These are phyloP conservation scores for Ptycholaimellus sp. DNA, from an alignment of 2,888 invertebrate genomes.

Conservation along the genomic window DNA sequence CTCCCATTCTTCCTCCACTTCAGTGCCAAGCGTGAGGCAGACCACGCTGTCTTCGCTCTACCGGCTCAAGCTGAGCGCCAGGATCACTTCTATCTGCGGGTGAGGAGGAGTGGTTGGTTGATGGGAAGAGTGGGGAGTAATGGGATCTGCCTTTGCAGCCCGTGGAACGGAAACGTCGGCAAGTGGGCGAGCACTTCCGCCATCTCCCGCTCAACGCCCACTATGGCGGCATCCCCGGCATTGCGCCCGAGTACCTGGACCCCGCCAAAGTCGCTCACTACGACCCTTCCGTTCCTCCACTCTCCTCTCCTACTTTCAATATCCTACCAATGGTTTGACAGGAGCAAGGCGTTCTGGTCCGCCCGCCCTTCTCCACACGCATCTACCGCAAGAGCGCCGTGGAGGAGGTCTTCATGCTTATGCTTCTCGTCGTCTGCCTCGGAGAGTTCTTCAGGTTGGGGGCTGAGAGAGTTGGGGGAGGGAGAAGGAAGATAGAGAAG, in stretches of 20 bases:
- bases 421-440: conserved; percentile 67
- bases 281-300: too few relatives aligned
- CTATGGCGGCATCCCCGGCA: conserved; percentile 19
- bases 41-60: too few relatives aligned
- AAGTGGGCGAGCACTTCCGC: conserved; percentile 7
- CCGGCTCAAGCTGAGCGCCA: too few relatives aligned
- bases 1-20: too few relatives aligned
- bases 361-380: conserved; percentile 67
- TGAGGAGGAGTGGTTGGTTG: background rate
- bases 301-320: too few relatives aligned
- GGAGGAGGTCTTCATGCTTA: conserved; percentile 63
- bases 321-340: too few relatives aligned
- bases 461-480: conserved; percentile 39
- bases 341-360: conserved; percentile 22
- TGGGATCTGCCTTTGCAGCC: background rate
- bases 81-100: too few relatives aligned
- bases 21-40: too few relatives aligned
- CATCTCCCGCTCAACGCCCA: conserved; percentile 18
- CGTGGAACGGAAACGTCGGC: background rate
- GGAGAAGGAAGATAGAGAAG: background rate
- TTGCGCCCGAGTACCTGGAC: conserved; percentile 21
- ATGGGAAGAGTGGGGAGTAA: background rate
- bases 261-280: conserved; percentile 19
- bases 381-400: conserved; percentile 68
- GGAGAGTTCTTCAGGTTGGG: conserved; percentile 95